Evolutionary conservation across 2,888 invertebrate genomes (phyloP).

Genomic region (Acanthosepion lycidas): DNA sequence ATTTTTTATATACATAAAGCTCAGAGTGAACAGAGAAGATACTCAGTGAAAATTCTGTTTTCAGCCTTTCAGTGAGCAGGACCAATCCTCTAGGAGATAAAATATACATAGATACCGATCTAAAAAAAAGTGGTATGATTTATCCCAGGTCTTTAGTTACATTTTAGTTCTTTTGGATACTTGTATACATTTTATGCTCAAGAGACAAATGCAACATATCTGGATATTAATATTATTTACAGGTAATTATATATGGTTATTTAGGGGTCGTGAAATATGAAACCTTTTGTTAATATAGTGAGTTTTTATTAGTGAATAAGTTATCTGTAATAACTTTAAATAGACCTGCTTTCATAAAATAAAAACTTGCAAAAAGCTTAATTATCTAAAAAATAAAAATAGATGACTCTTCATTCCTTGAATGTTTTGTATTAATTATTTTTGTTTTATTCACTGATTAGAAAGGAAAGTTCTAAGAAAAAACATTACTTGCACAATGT

Average conservation of each 20-base stretch:
- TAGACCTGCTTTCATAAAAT: neutral
- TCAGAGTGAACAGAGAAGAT: too few species aligned
- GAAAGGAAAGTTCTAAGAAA: neutral
- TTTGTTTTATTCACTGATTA: neutral
- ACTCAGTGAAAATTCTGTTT: too few species aligned
- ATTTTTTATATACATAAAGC: too few species aligned
- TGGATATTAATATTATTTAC: neutral
- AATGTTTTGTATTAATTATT: neutral
- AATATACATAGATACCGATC: too few species aligned
- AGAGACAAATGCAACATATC: neutral
- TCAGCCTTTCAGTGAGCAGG: too few species aligned
- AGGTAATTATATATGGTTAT: neutral
- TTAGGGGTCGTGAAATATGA: neutral
- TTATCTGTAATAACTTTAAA: neutral
- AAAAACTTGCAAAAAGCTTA: neutral
- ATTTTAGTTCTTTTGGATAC: too few species aligned
- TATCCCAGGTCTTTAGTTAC: too few species aligned
- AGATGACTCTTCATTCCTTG: neutral
- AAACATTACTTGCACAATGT: neutral
- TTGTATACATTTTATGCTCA: neutral
- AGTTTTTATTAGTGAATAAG: neutral
- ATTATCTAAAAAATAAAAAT: neutral
- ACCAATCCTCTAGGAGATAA: too few species aligned
- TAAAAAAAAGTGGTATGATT: too few species aligned
- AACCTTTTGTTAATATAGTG: neutral